These are phyloP conservation scores for Falcaria lacertinaria DNA, from an alignment of 2,888 invertebrate species.

Conservation along the genomic window DNA sequence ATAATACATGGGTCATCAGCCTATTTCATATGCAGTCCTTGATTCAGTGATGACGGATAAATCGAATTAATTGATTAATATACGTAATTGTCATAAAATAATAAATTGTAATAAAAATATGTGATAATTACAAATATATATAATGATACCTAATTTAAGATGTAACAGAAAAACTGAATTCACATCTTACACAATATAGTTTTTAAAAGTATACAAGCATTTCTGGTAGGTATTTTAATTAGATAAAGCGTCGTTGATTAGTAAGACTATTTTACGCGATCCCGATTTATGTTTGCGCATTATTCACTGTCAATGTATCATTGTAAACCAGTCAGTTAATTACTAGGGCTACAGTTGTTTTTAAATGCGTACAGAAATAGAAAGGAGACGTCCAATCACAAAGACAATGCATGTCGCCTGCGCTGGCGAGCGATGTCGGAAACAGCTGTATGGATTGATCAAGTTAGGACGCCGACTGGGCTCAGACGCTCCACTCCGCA, in stretches of 20 bases:
- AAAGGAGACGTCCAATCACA: slow-evolving; percentile 37
- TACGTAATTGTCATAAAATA: no score
- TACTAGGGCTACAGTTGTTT: slow-evolving; percentile 51
- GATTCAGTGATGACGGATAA: no score
- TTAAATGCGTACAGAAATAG: slow-evolving; percentile 49
- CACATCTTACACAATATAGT: background rate
- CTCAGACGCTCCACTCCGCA: slow-evolving; percentile 10
- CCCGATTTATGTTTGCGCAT: background rate
- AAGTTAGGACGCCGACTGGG: slow-evolving; percentile 21
- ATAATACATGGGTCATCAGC: no score
- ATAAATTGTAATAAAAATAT: no score
- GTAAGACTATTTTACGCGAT: background rate
- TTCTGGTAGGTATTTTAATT: background rate
- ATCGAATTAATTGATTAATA: no score
- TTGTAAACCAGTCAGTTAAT: slow-evolving; percentile 5
- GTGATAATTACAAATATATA: no score
- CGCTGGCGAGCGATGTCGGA: slow-evolving; percentile 29
- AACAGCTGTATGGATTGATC: slow-evolving; percentile 71
- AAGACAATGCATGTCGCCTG: slow-evolving; percentile 52
- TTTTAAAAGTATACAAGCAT: background rate
- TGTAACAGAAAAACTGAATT: no score
- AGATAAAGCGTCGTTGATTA: background rate
- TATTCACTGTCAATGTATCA: background rate
- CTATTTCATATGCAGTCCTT: no score
- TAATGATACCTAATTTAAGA: no score